A percentile compares a stretch with the other conserved stretches of the same genome.
phyloP scores from a whole-genome alignment of 2,113 vertebrate genomes.

The Cyphomyrus discorhynchus region DNA sequence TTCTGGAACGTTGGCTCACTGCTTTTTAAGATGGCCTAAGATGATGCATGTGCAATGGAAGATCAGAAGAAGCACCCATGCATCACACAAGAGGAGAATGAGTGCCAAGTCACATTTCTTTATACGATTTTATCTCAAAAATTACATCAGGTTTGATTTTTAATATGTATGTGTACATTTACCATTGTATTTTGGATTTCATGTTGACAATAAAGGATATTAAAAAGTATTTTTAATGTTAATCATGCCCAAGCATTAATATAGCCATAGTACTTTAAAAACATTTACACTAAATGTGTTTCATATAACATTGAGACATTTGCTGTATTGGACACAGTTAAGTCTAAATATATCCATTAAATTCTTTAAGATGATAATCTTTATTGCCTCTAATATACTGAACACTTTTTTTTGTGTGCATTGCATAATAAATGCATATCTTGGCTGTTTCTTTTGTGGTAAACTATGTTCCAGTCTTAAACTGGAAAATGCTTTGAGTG shows the following conservation, averaged over 20 bases:
- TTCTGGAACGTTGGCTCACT: not conserved
- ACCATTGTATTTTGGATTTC: not conserved
- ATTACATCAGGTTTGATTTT: not conserved
- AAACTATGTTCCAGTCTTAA: not conserved
- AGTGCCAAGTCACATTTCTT: conserved; percentile 1
- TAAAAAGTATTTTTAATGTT: not conserved
- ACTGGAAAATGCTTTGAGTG: not conserved
- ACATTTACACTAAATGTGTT: not conserved
- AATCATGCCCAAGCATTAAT: not conserved
- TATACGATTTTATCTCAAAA: not conserved
- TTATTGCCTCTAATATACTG: not conserved
- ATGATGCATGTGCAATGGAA: not conserved
- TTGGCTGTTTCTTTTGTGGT: not conserved
- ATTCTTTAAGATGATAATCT: not conserved
- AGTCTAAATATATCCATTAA: not conserved
- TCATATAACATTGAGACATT: not conserved
- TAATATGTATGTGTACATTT: not conserved
- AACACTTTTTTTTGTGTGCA: not conserved
- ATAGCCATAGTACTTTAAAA: not conserved
- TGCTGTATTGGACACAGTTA: not conserved
- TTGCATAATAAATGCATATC: not conserved
- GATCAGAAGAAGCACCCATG: not conserved
- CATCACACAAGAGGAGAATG: not conserved
- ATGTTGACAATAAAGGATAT: not conserved
- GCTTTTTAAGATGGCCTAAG: not conserved